phyloP scores from a whole-genome alignment of 2,113 vertebrate genomes.

The Cololabis saira region DNA sequence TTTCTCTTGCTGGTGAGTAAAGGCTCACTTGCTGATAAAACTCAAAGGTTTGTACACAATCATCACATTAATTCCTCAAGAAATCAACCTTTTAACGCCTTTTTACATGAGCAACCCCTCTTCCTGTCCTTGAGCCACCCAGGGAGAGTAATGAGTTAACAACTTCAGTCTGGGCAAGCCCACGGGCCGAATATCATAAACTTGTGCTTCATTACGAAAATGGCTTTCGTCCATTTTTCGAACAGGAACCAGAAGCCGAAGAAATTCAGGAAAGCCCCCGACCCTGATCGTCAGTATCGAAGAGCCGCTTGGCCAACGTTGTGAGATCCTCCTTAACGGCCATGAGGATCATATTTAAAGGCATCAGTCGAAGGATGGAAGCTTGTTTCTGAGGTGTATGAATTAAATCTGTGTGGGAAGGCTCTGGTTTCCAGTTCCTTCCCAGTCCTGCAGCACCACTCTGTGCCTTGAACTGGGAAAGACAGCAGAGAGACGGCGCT shows the following conservation, averaged over 20 bases:
- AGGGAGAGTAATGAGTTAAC: slow-evolving; percentile 26
- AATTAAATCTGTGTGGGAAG: not conserved
- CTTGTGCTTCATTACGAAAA: slow-evolving; percentile 8
- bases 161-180: slow-evolving; percentile 1
- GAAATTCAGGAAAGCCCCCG: not conserved
- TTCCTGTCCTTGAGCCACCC: slow-evolving; percentile 31
- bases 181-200: slow-evolving; percentile 35
- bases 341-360: slow-evolving; percentile 8
- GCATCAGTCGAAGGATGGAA: slow-evolving; percentile 13
- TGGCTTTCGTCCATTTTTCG: slow-evolving; percentile 5
- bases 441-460: slow-evolving; percentile 56
- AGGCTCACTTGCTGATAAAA: no score
- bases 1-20: no score
- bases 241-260: slow-evolving; percentile 16
- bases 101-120: not conserved
- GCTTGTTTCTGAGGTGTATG: slow-evolving; percentile 18
- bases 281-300: not conserved
- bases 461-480: slow-evolving; percentile 25
- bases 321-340: slow-evolving; percentile 4
- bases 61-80: slow-evolving; percentile 40
- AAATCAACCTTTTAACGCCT: slow-evolving; percentile 43
- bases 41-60: slow-evolving; percentile 62
- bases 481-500: not conserved
- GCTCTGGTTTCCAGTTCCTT: not conserved
- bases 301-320: not conserved